Base-by-base conservation (phyloP, 1,140 invertebrate genomes). In the Solen grandis region DNA sequence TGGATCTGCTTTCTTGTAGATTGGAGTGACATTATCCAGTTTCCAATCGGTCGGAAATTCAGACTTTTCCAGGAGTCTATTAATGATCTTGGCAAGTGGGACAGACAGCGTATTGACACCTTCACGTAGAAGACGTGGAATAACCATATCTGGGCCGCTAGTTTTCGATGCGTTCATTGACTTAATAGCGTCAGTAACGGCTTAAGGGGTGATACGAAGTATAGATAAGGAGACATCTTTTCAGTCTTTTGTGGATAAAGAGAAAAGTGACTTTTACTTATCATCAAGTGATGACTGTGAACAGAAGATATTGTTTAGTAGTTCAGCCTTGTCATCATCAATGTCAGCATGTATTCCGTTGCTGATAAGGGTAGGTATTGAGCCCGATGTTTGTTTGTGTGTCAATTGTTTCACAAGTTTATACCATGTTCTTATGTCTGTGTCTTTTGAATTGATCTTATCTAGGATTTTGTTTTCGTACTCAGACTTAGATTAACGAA, bases 1-100 rank as follows among this genome's bases (percentile, higher is more conserved):
- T 16, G 38, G 55, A 25, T 52, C 55, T 35, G 29, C 36, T 4
- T 80, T 70, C 38, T 70, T 60, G 52, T 50, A 50, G 31, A 80
- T 27, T 29, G 55, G 8, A 0, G 31, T 50, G 5, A 79, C 59
- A 31, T 65, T 50, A 8, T n/a, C 29, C 19, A 19, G n/a, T 54
- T 77, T 77, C 60, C 74, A 77, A 1, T 31, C 3, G 22, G 13
- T 13, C 14, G 74, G 60, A n/a, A 52, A 66, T 22, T 35, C 27
- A 35, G 19, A 33, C 22, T 68, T 59, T 59, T 46, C 41, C 8
- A 46, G 41, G 41, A 46, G 41, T 46, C 8, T 10, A 19, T 46
- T 46, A 19, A 46, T 10, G 41, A 46, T 10, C 41, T 46, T 8
- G 19, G 41, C 41, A 46, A 46, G 19, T 8, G 19, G 8, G 19